These are phyloP conservation scores for Xyliphius kryptos DNA, from an alignment of 2,113 vertebrate species.

Conservation along the genomic window DNA sequence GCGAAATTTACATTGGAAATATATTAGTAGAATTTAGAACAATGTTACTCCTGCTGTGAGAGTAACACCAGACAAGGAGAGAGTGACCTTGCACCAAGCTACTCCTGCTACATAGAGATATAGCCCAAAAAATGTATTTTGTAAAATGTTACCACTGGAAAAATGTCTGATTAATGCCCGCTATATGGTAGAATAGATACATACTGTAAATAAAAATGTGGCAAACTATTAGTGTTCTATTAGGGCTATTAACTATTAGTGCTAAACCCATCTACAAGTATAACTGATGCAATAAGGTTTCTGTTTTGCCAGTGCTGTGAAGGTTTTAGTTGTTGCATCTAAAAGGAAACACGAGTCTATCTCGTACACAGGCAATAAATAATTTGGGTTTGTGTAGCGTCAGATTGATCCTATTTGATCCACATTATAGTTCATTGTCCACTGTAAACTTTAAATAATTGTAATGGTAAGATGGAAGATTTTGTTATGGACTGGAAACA, in stretches of 20 bases:
- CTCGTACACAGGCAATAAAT: neutral
- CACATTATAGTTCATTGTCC: conserved; percentile 4
- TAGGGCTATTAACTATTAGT: too few species aligned
- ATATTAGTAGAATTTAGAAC: conserved; percentile 19
- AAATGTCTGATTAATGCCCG: too few species aligned
- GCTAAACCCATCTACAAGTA: too few species aligned
- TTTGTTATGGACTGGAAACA: conserved; percentile 31
- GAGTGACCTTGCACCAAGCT: neutral
- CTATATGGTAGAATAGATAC: too few species aligned
- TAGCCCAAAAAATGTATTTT: too few species aligned
- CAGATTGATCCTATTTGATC: conserved; percentile 8
- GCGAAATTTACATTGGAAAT: conserved; percentile 33
- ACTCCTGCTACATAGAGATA: neutral
- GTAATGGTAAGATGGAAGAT: conserved; percentile 47
- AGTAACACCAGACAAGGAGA: conserved; percentile 4
- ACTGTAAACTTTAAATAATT: conserved; percentile 35
- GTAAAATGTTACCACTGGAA: neutral
- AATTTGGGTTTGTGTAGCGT: conserved; percentile 1
- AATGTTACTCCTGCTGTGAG: conserved; percentile 29
- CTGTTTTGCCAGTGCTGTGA: too few species aligned
- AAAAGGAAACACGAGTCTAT: too few species aligned
- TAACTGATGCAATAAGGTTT: too few species aligned
- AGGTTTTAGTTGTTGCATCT: too few species aligned
- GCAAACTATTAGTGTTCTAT: too few species aligned
- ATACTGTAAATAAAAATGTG: too few species aligned